These are phyloP conservation scores for Syngnathus rostellatus DNA, from an alignment of 2,797 vertebrate genomes.

Conservation along the genomic window DNA sequence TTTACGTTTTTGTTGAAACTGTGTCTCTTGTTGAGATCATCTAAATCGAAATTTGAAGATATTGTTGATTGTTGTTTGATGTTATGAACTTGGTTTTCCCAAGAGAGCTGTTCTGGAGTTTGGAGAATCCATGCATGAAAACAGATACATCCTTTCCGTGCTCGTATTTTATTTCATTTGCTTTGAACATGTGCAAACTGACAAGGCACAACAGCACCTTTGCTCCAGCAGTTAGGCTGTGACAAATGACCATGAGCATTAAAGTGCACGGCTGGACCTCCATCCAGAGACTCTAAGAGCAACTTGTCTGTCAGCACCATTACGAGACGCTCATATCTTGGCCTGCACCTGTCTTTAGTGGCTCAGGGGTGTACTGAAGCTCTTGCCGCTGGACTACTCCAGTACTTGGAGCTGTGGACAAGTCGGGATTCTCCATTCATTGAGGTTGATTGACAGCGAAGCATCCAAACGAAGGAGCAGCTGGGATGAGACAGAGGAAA, in stretches of 20 bases:
- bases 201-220: constrained; percentile 32
- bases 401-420: constrained; percentile 25
- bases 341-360: constrained; percentile 59
- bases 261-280: constrained; percentile 20
- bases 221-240: constrained; percentile 30
- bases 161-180: constrained; percentile 13
- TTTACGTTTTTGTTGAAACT: not conserved
- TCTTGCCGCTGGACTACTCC: constrained; percentile 5
- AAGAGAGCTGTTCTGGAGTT: not conserved
- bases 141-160: constrained; percentile 7
- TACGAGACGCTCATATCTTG: constrained; percentile 51
- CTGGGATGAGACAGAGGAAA: constrained; percentile 33
- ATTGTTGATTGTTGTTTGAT: not conserved
- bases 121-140: not conserved
- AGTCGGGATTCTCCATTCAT: constrained; percentile 45
- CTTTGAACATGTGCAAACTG: constrained; percentile 32
- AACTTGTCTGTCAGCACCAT: constrained; percentile 55
- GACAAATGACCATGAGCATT: constrained; percentile 33
- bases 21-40: not conserved
- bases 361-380: constrained; percentile 26
- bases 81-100: not conserved
- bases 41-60: not conserved
- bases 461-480: constrained; percentile 46
- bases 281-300: constrained; percentile 37
- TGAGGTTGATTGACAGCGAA: constrained; percentile 32